Conservation (phyloP, 2,888 invertebrate genomes). For the Tolmerus cingulatus region DNA sequence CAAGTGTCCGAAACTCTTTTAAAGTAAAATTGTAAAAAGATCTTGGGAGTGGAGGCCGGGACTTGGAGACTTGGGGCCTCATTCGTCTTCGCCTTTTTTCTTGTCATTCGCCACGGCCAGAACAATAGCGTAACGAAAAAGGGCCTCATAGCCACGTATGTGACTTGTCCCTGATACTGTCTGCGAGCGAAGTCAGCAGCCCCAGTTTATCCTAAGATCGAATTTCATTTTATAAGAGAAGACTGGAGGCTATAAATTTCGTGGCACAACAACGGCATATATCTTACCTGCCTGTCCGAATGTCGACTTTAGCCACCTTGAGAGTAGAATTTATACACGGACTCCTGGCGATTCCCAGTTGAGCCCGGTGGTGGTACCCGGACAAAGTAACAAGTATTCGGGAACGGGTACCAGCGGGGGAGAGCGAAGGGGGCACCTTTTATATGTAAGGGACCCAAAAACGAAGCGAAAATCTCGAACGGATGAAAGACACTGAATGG, state of each 20-base stretch:
- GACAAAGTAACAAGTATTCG: not conserved
- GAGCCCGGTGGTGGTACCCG: not conserved
- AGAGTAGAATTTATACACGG: slow-evolving; percentile 48
- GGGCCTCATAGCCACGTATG: slow-evolving; percentile 35
- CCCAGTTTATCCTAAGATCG: slow-evolving; percentile 45
- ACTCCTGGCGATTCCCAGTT: slow-evolving; percentile 20
- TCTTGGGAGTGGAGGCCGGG: not conserved
- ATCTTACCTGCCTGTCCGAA: slow-evolving; percentile 49
- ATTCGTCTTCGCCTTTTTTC: not conserved
- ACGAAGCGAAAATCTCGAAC: not conserved
- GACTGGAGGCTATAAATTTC: slow-evolving; percentile 48
- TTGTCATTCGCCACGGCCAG: slow-evolving; percentile 7
- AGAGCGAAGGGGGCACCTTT: not conserved
- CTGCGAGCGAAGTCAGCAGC: slow-evolving; percentile 31
- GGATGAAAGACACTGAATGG: slow-evolving; percentile 42
- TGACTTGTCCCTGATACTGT: slow-evolving; percentile 38
- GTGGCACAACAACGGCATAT: slow-evolving; percentile 48
- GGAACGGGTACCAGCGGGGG: slow-evolving; percentile 22
- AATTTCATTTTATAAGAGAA: slow-evolving; percentile 48
- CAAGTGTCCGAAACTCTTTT: slow-evolving; percentile 19
- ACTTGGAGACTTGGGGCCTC: not conserved
- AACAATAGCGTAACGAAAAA: slow-evolving; percentile 42
- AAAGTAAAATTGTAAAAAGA: slow-evolving; percentile 10
- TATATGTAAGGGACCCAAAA: not conserved
- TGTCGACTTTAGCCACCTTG: slow-evolving; percentile 50